phyloP scores from a whole-genome alignment of 1,140 invertebrate genomes.

The Apis laboriosa region DNA sequence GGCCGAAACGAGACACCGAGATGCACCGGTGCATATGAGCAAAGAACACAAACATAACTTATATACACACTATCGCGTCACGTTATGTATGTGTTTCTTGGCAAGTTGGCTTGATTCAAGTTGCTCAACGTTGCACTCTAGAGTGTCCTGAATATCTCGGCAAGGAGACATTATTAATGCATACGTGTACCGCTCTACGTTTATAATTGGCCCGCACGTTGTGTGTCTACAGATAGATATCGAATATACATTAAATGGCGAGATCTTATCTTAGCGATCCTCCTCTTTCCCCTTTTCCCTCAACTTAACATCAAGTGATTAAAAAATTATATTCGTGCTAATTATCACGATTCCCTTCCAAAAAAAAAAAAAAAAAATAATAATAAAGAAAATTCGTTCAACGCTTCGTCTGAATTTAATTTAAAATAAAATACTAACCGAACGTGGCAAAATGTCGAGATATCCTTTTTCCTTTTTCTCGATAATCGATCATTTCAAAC shows the following conservation, averaged over 20 bases:
- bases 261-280: slow-evolving; percentile 30
- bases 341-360: not conserved
- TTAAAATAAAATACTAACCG: not conserved
- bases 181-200: slow-evolving; percentile 70
- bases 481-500: too few relatives aligned
- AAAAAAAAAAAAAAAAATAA: too few relatives aligned
- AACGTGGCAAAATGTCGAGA: too few relatives aligned
- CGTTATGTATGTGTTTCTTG: slow-evolving; percentile 66
- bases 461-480: too few relatives aligned
- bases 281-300: not conserved
- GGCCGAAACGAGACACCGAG: slow-evolving; percentile 65
- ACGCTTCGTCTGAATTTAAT: slow-evolving; percentile 4
- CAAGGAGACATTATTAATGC: slow-evolving; percentile 77
- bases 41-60: slow-evolving; percentile 29
- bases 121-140: slow-evolving; percentile 70
- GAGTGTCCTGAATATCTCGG: slow-evolving; percentile 77
- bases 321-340: not conserved
- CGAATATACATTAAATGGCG: slow-evolving; percentile 46
- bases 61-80: slow-evolving; percentile 45
- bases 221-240: slow-evolving; percentile 74
- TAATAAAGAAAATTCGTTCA: not conserved
- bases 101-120: slow-evolving; percentile 62
- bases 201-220: slow-evolving; percentile 78
- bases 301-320: slow-evolving; percentile 19
- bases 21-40: slow-evolving; percentile 60